These are phyloP conservation scores for Myathropa florea DNA, from an alignment of 2,888 invertebrate species.

Conservation along the genomic window DNA sequence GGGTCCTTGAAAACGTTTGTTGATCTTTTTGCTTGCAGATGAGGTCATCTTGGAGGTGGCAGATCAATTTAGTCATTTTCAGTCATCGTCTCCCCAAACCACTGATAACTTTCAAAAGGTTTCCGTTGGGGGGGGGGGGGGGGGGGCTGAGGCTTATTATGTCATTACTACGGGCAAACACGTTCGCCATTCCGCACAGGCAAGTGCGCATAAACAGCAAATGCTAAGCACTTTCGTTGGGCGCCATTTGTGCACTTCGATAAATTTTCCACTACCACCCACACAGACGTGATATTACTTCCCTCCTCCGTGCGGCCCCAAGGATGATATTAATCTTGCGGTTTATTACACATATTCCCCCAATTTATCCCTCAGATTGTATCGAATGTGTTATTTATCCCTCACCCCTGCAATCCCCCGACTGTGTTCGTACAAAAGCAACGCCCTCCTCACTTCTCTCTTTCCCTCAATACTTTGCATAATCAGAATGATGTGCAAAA, in stretches of 20 bases:
- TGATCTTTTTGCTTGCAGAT: slow-evolving; percentile 5
- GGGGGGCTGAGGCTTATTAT: not conserved
- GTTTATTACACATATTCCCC: slow-evolving; percentile 41
- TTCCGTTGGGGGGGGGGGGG: not conserved
- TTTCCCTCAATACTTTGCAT: slow-evolving; percentile 43
- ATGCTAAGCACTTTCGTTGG: slow-evolving; percentile 23
- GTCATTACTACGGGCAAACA: not conserved
- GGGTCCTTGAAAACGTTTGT: not conserved
- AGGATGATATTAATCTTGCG: slow-evolving; percentile 53
- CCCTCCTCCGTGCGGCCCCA: slow-evolving; percentile 1
- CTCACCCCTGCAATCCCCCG: not conserved
- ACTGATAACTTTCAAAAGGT: too few species aligned
- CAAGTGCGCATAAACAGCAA: slow-evolving; percentile 11
- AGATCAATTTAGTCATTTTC: not conserved
- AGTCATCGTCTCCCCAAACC: not conserved
- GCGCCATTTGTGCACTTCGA: slow-evolving; percentile 41
- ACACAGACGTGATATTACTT: not conserved
- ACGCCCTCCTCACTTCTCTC: not conserved
- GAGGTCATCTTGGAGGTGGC: not conserved
- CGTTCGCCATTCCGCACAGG: not conserved
- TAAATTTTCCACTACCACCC: not conserved
- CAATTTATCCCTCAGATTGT: slow-evolving; percentile 55
- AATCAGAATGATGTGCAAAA: slow-evolving; percentile 68
- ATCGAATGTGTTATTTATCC: slow-evolving; percentile 55
- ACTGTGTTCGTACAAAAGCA: too few species aligned